Base-by-base conservation (phyloP, 2,888 invertebrate species). In the Euphydryas editha region DNA sequence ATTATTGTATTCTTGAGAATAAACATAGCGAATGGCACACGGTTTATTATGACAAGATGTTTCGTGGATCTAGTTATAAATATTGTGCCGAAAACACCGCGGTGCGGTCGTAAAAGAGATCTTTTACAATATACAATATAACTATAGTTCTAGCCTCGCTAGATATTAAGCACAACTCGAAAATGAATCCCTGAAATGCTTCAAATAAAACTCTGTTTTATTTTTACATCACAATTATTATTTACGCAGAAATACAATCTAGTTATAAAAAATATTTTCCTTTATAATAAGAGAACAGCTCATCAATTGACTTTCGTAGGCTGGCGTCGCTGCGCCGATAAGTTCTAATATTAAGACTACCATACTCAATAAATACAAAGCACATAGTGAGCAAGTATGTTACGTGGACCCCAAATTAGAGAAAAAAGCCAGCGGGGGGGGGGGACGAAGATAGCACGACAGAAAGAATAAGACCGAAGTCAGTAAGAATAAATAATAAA, bases 151-250 rank as follows among this genome's bases (percentile, higher is more conserved):
- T 89, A 92, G 92, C 91, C 88, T 82, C 83, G 92, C 91, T 90
- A 90, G 90, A 84, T 51, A 20, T 79, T 78, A 86, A 87, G 88
- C 91, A 88, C 90, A 85, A 88, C 87, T 83, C 87, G 81, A 84
- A 81, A 86, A 86, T 80, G 80, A 82, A 84, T 87, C 85, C 88
- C 87, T 88, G 87, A 91, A 90, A 90, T 86, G 87, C 86, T 86
- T 83, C 84, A 92, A 92, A 92, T 92, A 91, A 92, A 92, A 92
- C 91, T 92, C 89, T 88, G 91, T 92, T 92, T 92, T 90, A 91
- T 90, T 88, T 80, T 81, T 76, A 84, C 81, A 91, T 91, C 90
- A 92, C 91, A 90, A 88, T 85, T 83, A 87, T 88, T 87, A 86
- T 86, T 86, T 85, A 79, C 80, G 83, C 83, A 76, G 83, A 81